Base-by-base conservation (phyloP, 2,797 vertebrate species). In the Thunnus albacares region DNA sequence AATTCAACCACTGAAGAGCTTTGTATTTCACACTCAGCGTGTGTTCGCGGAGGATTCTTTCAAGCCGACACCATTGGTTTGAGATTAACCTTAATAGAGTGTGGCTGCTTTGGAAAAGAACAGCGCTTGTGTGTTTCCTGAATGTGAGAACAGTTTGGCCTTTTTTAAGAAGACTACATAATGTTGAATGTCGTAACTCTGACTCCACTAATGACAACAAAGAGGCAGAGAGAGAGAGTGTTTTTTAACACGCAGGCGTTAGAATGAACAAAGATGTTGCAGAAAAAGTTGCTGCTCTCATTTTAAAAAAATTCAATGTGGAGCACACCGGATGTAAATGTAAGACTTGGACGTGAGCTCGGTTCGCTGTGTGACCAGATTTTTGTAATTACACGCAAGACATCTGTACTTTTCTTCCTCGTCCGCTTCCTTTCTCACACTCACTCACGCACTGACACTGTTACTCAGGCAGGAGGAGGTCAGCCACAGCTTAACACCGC, bases 401-500 rank as follows among this genome's bases (percentile, higher is more conserved):
- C 38, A 38, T 38, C 38, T 38, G 41, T 43, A 13, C 12, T 43
- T 30, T 72, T 12, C 13, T 45, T 8, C 30, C 12, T 4, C 35
- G 2, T 12, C 1, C 15, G 6, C 2, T 49, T n/a, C 58, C 45
- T 76, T 59, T 45, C 33, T 80, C 81, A 65, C 71, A 66, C 64
- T 64, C 26, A 13, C 18, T 64, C 26, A 13, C 18, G 1, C n/a
- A 69, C 43, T 59, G 18, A 24, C 49, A 7, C 69, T 18, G 61
- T 65, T 62, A 52, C 53, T 59, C 52, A n/a, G 28, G 55, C 77
- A 68, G 70, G 24, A 15, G 67, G 60, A 59, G 73, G 72, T 75
- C 66, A 63, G 61, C 62, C 56, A 7, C 47, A 81, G 79, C 77
- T 43, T 66, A 58, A 55, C 70, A 17, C 66, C 81, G 45, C 28